Evolutionary conservation across 2,888 invertebrate species (phyloP), one percentile per base, ranked within the genome.

Genomic region (Charanyca ferruginea): DNA sequence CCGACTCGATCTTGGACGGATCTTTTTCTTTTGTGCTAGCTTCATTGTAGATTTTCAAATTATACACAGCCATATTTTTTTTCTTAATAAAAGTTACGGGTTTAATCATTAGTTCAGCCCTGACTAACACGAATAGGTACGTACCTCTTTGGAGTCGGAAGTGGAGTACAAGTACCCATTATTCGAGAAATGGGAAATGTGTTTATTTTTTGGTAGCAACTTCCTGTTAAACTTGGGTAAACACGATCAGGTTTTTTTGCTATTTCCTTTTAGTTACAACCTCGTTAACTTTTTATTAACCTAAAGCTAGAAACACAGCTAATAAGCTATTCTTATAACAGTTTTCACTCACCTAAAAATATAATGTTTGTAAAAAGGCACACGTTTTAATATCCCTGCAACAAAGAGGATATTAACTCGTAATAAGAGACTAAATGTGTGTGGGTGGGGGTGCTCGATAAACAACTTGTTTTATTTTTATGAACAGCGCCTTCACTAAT

Each of bases 401-500:
- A 22, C 58, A 38, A 51, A 51, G 38, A 23, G 42, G 22, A 58
- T 42, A 20, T 41, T 20, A 49, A 35, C 16, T 49, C 58, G 20
- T 51, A 45, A 59, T 68, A 58, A 45, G 22, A 45, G 59, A 68
- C 58, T 59, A 67, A 67, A 59, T 44, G 51, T 25, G 51, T 22
- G 68, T 68, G 66, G n/a, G n/a, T n/a, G n/a, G n/a, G 44, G 68
- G 68, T 7, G 68, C 28, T 8, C 28, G 28, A 67, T 51, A 59
- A 59, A 70, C 6, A 62, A 32, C 32, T n/a, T 2, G 38, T 49
- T 62, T 70, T 70, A 61, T 69, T 54, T 68, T 49, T 44, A 44
- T 44, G 20, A 57, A 67, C 13, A 42, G 6, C 23, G 16, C 23
- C 4, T 18, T 13, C 18, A 47, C 23, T 48, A 48, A 35, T 38